Evolutionary conservation across 2,888 invertebrate species (phyloP), one percentile per base, ranked within the genome.

Genomic region (Dexiosoma caninum): DNA sequence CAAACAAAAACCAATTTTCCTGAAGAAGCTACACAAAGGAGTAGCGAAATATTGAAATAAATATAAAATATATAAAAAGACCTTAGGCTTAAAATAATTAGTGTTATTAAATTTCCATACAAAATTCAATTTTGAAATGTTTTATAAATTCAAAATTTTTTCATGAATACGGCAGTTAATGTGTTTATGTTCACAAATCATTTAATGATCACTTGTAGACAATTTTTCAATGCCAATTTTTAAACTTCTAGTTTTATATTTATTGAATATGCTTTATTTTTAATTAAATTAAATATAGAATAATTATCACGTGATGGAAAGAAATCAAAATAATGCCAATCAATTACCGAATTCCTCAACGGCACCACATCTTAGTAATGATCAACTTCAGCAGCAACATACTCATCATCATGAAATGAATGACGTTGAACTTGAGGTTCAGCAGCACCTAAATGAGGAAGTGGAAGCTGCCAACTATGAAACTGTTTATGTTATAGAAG

Each of bases 401-500:
- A 70, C 75, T 0, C 80, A 77, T 64, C 81, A 77, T 37, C 81
- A 81, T 69, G 81, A 77, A 49, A 57, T 81, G 67, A 81, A 77
- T 55, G 81, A 81, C 64, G 40, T 81, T 14, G 70, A 72, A 57
- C 62, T 81, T 21, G 81, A 81, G 23, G 81, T 81, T 35, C 81
- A 81, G 51, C 81, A 81, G 37, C 81, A 81, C 51, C 69, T 81
- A 14, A 81, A 81, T 57, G 81, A 81, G 37, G 81, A 77, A 64
- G 72, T 81, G 1, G 77, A 74, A 53, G 72, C 69, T 16, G 77
- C 77, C 7, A 81, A 81, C 16, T 81, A 64, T 64, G 81, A 81
- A 77, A 81, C 81, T 21, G 81, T 81, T 16, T 81, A 81, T 14
- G 77, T 81, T 32, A 81, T 81, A 69, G 81, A 81, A 69, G 81